Evolutionary conservation across 1,140 invertebrate species (phyloP).

Genomic region (Ylistrum balloti): DNA sequence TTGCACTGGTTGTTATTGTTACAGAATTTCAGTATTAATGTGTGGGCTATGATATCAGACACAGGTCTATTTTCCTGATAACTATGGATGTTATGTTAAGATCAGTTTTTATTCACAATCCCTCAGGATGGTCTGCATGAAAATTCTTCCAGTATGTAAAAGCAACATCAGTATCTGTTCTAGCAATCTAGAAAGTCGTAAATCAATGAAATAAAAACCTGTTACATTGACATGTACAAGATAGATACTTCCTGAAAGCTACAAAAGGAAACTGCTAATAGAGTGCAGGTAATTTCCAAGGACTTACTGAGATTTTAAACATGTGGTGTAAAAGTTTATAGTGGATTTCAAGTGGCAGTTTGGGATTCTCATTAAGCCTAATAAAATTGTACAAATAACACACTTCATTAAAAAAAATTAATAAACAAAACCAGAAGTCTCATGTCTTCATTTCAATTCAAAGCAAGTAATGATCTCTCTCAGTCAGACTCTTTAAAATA

Average conservation of each 20-base stretch:
- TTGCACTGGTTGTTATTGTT: too few species aligned
- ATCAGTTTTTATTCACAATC: too few species aligned
- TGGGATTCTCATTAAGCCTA: background rate
- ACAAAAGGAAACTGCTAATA: background rate
- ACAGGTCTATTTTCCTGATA: too few species aligned
- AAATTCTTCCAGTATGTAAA: background rate
- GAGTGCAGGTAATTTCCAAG: background rate
- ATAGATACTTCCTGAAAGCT: background rate
- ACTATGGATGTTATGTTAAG: too few species aligned
- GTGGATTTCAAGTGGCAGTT: background rate
- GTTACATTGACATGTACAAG: background rate
- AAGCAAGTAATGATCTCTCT: background rate
- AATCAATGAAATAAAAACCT: background rate
- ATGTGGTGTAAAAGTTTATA: background rate
- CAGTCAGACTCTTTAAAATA: slow-evolving; percentile 19
- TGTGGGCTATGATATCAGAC: too few species aligned
- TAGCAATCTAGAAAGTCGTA: background rate
- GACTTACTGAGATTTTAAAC: background rate
- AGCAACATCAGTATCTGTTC: background rate
- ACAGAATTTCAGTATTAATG: too few species aligned
- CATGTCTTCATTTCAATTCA: background rate
- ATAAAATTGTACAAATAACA: slow-evolving; percentile 29
- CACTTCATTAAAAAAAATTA: background rate
- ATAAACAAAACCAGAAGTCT: background rate
- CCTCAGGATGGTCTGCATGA: too few species aligned